Base-by-base conservation (phyloP, 1,140 invertebrate genomes). In the Brachionus paranguensis region DNA sequence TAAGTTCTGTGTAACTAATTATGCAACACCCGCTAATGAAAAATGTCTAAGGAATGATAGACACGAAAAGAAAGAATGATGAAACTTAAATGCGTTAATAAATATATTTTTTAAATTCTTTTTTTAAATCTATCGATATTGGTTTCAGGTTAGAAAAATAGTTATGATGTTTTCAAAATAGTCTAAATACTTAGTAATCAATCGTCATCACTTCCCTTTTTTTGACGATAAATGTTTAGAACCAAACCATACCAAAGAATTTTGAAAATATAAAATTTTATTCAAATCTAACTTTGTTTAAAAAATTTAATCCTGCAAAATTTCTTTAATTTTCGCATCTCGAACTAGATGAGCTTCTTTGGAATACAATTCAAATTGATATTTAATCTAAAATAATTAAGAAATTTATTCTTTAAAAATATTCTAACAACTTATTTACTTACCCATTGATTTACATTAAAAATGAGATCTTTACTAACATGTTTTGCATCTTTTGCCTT, bases 401-500 rank as follows among this genome's bases (percentile, higher is more conserved):
- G 10, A 79, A 55, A 33, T 33, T 43, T 8, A 65, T 55, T 65
- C 8, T 17, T 14, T n/a, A 24, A 7, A 14, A 14, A 24, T 1
- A 74, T 20, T 1, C 20, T 45, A 10, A 3, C 5, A 74, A 74
- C 8, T 45, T 45, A 5, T 74, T 43, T 37, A 37, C 6, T 84
- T 84, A 74, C 74, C 84, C 92, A 91, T 85, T 93, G 91, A 8
- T 92, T 90, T 89, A 90, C 92, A 86, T 91, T 91, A 3, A 91
- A 86, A 47, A 93, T 86, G 88, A 96, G 94, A 87, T 92, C 90
- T 2, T 93, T 92, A 37, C 89, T 83, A 47, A 87, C 86, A 60
- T 88, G 89, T 86, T 88, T 87, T 50, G 93, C 91, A 85, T 92
- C 93, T 87, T 93, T 94, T 0, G 93, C 86, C 85, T 91, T 91